Base-by-base conservation (phyloP, 2,888 invertebrate species). In the Melanostoma mellinum region DNA sequence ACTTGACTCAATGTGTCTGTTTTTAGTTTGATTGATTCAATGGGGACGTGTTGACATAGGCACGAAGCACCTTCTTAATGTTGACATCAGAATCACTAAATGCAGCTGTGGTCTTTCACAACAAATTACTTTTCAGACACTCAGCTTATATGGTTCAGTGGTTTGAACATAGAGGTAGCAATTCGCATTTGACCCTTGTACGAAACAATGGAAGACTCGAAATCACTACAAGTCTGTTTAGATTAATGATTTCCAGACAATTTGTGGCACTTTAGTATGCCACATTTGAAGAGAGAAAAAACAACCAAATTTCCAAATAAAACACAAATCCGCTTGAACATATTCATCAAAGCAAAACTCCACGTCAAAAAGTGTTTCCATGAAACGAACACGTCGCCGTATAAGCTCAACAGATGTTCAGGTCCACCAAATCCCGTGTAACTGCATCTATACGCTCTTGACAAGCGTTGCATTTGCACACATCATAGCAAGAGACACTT, bases 401-500 rank as follows among this genome's bases (percentile, higher is more conserved):
- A 48, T 8, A 61, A 68, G 42, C 73, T 44, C 53, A 77, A 44
- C 84, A 84, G 84, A 84, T 84, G 84, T 78, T 78, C 74, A 63
- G 74, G 74, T 74, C 78, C 73, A 65, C 63, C 58, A 61, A 68
- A 46, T 82, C 44, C 63, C 63, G 60, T 73, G 65, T 50, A 20
- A 61, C 61, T 68, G 33, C 56, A 50, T 69, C 10, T 32, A 40
- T n/a, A 0, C 4, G 2, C 3, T 9, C 9, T 55, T 6, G 61
- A 63, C 35, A 63, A 63, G 5, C 48, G 48, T 67, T 67, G 67
- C 67, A 67, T 63, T 48, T 63, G 78, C 82, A 79, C 71, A 79
- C 84, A 84, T 84, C 79, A 84, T 74, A 55, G 53, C 58, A 48
- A 53, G 74, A 63, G 78, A 84, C 84, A 84, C 73, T 78, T 67